Percentiles rank a stretch among this genome's conserved stretches.
Evolutionary conservation across 1,140 invertebrate species (phyloP).

Genomic region (Coenobita brevimanus): DNA sequence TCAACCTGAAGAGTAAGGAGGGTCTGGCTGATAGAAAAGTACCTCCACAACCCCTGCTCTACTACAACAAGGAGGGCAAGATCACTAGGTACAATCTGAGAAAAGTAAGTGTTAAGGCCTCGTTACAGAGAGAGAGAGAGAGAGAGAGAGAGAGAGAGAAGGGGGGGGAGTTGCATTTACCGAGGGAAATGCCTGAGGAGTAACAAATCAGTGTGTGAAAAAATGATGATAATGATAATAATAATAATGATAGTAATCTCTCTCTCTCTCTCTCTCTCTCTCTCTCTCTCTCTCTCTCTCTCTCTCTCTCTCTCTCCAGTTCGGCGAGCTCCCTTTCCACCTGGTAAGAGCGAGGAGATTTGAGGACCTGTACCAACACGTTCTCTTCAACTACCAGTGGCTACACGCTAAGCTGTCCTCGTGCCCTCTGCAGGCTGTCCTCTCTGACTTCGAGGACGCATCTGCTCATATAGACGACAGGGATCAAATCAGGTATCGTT

Average conservation of each 20-base stretch:
- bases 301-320: conserved; percentile 76
- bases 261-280: neutral
- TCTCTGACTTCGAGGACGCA: conserved; percentile 97
- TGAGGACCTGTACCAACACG: conserved; percentile 93
- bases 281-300: conserved; percentile 15
- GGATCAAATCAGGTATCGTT: conserved; percentile 82
- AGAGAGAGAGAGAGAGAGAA: too few relatives aligned
- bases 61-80: conserved; percentile 90
- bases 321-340: conserved; percentile 96
- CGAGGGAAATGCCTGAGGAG: too few relatives aligned
- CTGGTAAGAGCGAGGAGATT: conserved; percentile 91
- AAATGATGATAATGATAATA: too few relatives aligned
- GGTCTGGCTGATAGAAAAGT: conserved; percentile 96
- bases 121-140: too few relatives aligned
- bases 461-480: conserved; percentile 88
- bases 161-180: too few relatives aligned
- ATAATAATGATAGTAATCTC: too few relatives aligned
- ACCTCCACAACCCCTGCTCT: conserved; percentile 94
- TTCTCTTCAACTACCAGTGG: conserved; percentile 98
- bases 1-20: conserved; percentile 89
- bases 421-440: conserved; percentile 93
- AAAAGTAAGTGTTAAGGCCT: too few relatives aligned
- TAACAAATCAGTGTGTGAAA: too few relatives aligned
- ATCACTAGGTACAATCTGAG: conserved; percentile 89
- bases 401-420: conserved; percentile 95